These are phyloP conservation scores for Platichthys stellatus DNA, from an alignment of 2,113 vertebrate species.

Conservation along the genomic window DNA sequence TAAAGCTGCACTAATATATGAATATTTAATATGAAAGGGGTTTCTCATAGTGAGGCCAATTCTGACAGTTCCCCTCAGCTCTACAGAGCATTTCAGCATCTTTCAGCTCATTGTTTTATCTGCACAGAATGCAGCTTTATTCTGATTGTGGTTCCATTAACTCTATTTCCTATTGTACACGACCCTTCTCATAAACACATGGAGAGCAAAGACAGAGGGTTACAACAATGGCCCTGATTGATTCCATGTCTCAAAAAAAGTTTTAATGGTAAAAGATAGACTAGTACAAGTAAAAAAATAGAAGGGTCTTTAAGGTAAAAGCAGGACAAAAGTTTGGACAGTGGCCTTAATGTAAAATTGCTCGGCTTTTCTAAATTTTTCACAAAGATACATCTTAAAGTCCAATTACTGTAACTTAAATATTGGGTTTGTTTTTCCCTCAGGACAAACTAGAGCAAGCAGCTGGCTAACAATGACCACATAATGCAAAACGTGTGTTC, in stretches of 20 bases:
- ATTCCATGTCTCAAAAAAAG: constrained; percentile 17
- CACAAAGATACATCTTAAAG: neutral
- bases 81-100: too few species aligned
- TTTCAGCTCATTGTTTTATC: too few species aligned
- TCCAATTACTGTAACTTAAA: constrained; percentile 4
- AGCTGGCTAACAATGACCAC: constrained; percentile 2
- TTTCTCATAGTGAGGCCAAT: too few species aligned
- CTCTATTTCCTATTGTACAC: neutral
- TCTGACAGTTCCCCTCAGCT: too few species aligned
- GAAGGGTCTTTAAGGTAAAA: constrained; percentile 8
- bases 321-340: neutral
- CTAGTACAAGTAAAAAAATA: constrained; percentile 7
- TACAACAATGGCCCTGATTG: neutral
- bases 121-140: too few species aligned
- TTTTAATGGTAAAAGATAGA: constrained; percentile 5
- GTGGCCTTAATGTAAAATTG: constrained; percentile 11
- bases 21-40: too few species aligned
- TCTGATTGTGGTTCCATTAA: neutral
- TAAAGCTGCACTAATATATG: too few species aligned
- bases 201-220: neutral
- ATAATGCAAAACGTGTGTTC: constrained; percentile 24
- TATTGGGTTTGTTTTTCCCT: neutral
- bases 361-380: constrained; percentile 4
- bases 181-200: neutral
- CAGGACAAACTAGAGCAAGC: neutral